Conservation (phyloP, 2,888 invertebrate species). For the Cheilosia scutellata region DNA sequence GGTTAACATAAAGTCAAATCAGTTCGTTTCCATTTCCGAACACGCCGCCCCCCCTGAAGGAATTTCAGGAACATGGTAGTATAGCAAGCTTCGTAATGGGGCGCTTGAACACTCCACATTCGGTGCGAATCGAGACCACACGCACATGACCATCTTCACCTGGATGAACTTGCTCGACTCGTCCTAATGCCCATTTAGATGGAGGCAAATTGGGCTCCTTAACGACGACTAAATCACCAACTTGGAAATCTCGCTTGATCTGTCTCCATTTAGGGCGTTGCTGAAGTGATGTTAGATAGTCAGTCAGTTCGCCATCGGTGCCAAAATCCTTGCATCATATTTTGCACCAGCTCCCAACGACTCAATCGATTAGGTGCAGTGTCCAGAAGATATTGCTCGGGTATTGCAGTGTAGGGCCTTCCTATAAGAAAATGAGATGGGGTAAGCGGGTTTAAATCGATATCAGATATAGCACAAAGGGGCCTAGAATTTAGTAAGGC, state of each 20-base stretch:
- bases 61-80: constrained; percentile 8
- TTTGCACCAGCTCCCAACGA: constrained; percentile 25
- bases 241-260: not conserved
- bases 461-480: constrained; percentile 43
- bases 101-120: not conserved
- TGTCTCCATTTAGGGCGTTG: constrained; percentile 32
- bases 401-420: too few species aligned
- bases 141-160: constrained; percentile 4
- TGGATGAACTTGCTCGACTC: not conserved
- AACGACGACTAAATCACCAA: constrained; percentile 39
- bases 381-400: too few species aligned
- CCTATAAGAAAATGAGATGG: too few species aligned
- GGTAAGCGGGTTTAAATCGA: constrained; percentile 23
- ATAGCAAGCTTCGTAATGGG: not conserved
- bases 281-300: too few species aligned
- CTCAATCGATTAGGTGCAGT: too few species aligned
- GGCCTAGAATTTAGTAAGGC: constrained; percentile 56
- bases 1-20: too few species aligned
- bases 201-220: constrained; percentile 49
- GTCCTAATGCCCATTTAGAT: constrained; percentile 13
- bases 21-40: too few species aligned
- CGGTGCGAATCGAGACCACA: constrained; percentile 1
- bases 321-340: too few species aligned
- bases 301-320: too few species aligned
- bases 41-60: constrained; percentile 16